Evolutionary conservation across 2,797 vertebrate species (phyloP).

Genomic region (Octomys mimax): DNA sequence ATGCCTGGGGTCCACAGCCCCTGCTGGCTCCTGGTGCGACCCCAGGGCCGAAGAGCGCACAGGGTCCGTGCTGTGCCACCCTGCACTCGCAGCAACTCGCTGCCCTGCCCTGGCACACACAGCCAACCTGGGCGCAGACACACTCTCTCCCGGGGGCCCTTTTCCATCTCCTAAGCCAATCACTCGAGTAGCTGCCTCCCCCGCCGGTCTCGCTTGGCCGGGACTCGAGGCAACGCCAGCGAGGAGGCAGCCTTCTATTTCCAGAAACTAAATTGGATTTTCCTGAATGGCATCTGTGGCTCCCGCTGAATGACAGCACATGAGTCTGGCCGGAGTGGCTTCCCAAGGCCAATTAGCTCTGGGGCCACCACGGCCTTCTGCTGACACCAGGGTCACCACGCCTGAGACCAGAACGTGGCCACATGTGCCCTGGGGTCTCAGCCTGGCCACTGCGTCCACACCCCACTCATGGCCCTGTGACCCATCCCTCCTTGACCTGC

Average conservation of each 20-base stretch:
- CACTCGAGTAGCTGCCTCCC: neutral
- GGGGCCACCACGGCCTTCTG: accelerated
- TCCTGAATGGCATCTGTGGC: neutral
- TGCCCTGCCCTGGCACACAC: neutral
- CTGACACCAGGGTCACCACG: neutral
- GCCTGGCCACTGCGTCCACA: accelerated
- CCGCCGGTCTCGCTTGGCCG: neutral
- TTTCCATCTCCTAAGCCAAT: neutral
- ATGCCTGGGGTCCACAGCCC: neutral
- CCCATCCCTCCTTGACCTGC: neutral
- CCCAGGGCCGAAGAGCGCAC: neutral
- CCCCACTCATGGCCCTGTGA: neutral
- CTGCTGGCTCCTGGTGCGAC: neutral
- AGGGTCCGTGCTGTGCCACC: neutral
- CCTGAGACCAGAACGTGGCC: no score
- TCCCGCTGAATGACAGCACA: constrained; percentile 18
- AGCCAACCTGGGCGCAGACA: neutral
- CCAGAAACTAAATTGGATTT: constrained; percentile 55
- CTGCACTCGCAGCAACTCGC: neutral
- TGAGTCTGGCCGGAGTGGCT: neutral
- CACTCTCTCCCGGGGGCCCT: neutral
- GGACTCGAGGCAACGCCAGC: neutral
- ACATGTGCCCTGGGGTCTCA: accelerated
- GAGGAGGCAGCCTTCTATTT: neutral
- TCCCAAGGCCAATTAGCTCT: neutral